Evolutionary conservation across 2,113 vertebrate species (phyloP).

Genomic region (Uropsilus gracilis): DNA sequence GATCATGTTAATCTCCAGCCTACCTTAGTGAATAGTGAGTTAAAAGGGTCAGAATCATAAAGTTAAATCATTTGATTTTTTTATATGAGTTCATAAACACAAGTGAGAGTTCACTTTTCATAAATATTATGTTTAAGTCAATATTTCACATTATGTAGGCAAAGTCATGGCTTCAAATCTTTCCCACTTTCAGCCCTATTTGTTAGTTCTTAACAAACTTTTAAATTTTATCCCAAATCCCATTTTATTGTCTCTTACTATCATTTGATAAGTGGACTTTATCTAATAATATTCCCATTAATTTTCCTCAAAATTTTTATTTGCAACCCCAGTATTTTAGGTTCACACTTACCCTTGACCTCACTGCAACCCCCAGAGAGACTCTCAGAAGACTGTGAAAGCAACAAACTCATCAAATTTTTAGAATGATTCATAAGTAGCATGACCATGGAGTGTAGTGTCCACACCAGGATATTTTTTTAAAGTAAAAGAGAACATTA

Average conservation of each 20-base stretch:
- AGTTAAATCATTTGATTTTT: neutral
- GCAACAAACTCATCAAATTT: neutral
- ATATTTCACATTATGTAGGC: neutral
- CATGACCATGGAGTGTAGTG: neutral
- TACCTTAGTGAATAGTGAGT: neutral
- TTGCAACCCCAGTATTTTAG: neutral
- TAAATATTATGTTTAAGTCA: neutral
- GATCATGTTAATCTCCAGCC: neutral
- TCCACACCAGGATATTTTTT: neutral
- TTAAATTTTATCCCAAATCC: neutral
- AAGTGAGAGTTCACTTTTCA: neutral
- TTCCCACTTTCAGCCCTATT: neutral
- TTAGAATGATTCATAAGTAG: neutral
- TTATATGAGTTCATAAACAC: neutral
- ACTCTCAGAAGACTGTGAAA: neutral
- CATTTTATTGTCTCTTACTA: neutral
- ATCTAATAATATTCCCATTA: neutral
- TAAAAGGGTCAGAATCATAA: neutral
- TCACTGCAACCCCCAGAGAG: neutral
- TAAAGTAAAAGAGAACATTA: neutral
- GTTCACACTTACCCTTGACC: neutral
- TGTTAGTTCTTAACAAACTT: neutral
- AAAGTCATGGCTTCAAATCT: neutral
- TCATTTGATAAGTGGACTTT: neutral
- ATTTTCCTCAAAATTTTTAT: neutral